Percentiles rank a stretch among this genome's conserved stretches.
These are phyloP conservation scores for Aromia moschata DNA, from an alignment of 2,888 invertebrate species.

Conservation along the genomic window DNA sequence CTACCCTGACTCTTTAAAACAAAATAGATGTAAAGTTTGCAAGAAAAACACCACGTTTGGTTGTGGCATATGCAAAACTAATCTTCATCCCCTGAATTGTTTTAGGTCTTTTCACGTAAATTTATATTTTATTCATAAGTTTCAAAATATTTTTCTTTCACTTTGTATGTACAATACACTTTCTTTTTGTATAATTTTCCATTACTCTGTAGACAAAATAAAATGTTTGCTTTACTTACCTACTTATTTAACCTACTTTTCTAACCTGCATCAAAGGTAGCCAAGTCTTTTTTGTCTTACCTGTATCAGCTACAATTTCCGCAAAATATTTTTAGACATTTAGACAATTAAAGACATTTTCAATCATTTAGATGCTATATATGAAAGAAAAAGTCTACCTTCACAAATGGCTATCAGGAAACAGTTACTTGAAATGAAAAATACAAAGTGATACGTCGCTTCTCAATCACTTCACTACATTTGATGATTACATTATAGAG, in stretches of 20 bases:
- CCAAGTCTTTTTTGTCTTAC: too few relatives aligned
- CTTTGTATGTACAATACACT: too few relatives aligned
- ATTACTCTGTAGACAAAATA: too few relatives aligned
- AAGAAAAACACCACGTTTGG: neutral
- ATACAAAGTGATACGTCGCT: constrained; percentile 10
- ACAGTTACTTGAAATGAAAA: constrained; percentile 19
- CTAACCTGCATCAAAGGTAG: too few relatives aligned
- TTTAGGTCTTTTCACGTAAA: neutral
- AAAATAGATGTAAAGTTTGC: neutral
- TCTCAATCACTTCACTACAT: constrained; percentile 48
- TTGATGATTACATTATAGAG: constrained; percentile 52
- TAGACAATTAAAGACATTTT: too few relatives aligned
- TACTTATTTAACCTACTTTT: too few relatives aligned
- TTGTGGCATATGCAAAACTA: neutral
- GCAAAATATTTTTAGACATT: too few relatives aligned
- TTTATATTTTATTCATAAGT: too few relatives aligned
- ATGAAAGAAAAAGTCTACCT: constrained; percentile 38
- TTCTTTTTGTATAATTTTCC: too few relatives aligned
- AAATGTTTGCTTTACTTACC: too few relatives aligned
- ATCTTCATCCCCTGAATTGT: neutral
- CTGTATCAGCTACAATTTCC: too few relatives aligned
- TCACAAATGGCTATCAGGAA: constrained; percentile 22
- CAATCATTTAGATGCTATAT: constrained; percentile 29
- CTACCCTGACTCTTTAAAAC: neutral
- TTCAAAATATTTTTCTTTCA: too few relatives aligned